Percentiles rank a stretch among this genome's conserved stretches.
Conservation (phyloP, 1,140 invertebrate species). For the Camponotus vicinus region DNA sequence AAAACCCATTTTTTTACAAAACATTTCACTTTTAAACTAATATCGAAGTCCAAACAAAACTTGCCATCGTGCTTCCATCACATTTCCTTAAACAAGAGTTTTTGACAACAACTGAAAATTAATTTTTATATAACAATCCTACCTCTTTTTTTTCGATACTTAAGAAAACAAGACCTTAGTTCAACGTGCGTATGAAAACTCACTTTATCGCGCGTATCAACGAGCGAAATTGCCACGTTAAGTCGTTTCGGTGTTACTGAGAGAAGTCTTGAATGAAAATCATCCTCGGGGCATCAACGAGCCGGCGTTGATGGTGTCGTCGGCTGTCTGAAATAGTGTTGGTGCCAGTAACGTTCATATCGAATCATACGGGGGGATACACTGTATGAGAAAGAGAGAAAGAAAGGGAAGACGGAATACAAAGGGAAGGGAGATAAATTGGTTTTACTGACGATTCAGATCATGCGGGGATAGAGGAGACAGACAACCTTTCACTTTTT, state of each 20-base stretch:
- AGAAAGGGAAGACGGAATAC: slow-evolving; percentile 20
- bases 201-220: slow-evolving; percentile 49
- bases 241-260: slow-evolving; percentile 26
- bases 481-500: slow-evolving; percentile 84
- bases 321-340: slow-evolving; percentile 49
- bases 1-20: neutral
- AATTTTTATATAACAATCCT: slow-evolving; percentile 5
- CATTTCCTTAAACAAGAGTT: neutral
- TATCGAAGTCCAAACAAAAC: neutral
- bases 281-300: slow-evolving; percentile 56
- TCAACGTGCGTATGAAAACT: slow-evolving; percentile 21
- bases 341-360: slow-evolving; percentile 24
- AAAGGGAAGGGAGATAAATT: slow-evolving; percentile 28
- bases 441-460: slow-evolving; percentile 58
- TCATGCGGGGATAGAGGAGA: slow-evolving; percentile 77
- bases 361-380: slow-evolving; percentile 6
- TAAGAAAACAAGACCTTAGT: neutral
- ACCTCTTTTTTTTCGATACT: neutral
- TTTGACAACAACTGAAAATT: neutral
- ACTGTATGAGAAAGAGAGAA: slow-evolving; percentile 19
- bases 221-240: slow-evolving; percentile 24
- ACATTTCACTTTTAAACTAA: slow-evolving; percentile 14
- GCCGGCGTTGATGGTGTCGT: slow-evolving; percentile 52
- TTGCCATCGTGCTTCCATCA: neutral
- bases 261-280: slow-evolving; percentile 55